Evolutionary conservation across 2,113 vertebrate genomes (phyloP), one percentile per base, ranked within the genome.

Genomic region (Urocolius indicus): DNA sequence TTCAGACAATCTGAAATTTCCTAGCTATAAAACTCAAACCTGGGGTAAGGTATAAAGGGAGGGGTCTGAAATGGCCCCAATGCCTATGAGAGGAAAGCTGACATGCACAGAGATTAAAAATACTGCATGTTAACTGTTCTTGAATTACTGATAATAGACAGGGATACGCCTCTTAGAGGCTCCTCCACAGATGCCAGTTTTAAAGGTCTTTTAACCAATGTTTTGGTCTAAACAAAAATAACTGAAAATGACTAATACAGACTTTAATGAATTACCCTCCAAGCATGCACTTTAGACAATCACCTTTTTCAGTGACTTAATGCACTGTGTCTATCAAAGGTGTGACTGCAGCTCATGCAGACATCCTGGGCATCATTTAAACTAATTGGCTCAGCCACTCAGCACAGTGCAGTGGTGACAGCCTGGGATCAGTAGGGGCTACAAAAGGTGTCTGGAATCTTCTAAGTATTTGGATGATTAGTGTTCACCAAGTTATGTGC

Each of bases 11-110:
- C 73, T 81, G 81, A 38, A 84, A 75, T 27, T 58, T 30, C 51
- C 10, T 16, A 69, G 49, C 69, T 62, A 63, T 68, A 89, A 49
- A 96, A 89, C 59, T 63, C 94, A 96, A 96, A 62, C 59, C 91
- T n/a, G 57, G 83, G 97, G 96, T 48, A 94, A 87, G 96, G 92
- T 94, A 96, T 67, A 97, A 89, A 94, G 98, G 97, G 94, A 96
- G 90, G 97, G 96, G 97, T 97, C 83, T 98, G 98, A 98, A 95
- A 98, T 98, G 98, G 98, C 95, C 97, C 96, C 94, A 4, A 94
- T 98, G 97, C 94, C 93, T 96, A 86, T 98, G 98, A 94, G 89
- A 94, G 87, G 93, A 96, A 96, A 88, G 78, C 71, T 94, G 84
- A 82, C 90, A 94, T 95, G 89, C 93, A 94, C 26, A 63, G 82